These are phyloP conservation scores for Xiphorhynchus elegans DNA, from an alignment of 2,113 vertebrate genomes.

Conservation along the genomic window DNA sequence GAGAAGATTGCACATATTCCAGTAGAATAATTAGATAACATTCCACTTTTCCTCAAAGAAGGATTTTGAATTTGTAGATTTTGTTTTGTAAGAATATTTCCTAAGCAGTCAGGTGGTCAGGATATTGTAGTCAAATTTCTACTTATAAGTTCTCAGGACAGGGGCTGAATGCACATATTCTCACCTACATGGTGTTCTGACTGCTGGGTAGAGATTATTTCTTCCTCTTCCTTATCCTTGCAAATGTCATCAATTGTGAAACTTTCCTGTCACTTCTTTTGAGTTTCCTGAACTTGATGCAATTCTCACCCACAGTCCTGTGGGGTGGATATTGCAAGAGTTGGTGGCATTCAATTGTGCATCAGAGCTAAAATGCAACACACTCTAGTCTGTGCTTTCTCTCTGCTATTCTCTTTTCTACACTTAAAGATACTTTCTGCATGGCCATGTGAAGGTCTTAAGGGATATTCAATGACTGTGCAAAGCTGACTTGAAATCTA, in stretches of 20 bases:
- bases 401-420: background rate
- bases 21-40: background rate
- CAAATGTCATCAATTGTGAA: background rate
- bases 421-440: background rate
- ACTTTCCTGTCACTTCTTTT: background rate
- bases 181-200: background rate
- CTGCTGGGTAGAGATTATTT: background rate
- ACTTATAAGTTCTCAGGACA: background rate
- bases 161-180: background rate
- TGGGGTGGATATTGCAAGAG: background rate
- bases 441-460: background rate
- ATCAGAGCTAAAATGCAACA: background rate
- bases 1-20: background rate
- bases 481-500: background rate
- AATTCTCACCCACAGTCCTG: fast-evolving
- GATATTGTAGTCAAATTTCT: background rate
- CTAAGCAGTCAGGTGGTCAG: background rate
- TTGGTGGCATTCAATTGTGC: background rate
- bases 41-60: background rate
- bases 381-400: background rate
- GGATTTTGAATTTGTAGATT: background rate
- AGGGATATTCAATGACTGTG: background rate
- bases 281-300: background rate
- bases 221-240: background rate
- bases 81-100: background rate